These are phyloP conservation scores for Heliocidaris erythrogramma DNA, from an alignment of 35 echinoderm and acorn worm species.

Conservation along the genomic window DNA sequence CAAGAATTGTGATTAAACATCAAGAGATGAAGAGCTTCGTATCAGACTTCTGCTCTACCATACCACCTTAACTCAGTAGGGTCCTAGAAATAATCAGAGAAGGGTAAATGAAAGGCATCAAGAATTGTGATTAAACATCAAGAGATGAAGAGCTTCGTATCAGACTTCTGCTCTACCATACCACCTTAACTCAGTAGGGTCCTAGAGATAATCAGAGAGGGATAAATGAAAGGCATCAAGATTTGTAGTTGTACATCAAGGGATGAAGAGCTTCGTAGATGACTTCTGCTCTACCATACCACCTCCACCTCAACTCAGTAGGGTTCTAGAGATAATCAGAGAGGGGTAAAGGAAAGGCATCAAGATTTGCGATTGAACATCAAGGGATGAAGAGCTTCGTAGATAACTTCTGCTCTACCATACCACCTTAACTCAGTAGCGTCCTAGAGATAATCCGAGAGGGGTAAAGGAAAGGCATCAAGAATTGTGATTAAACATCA, in stretches of 20 bases:
- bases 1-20: conserved; percentile 77
- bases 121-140: neutral
- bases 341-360: too few species aligned
- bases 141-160: neutral
- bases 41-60: conserved; percentile 75
- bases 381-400: conserved; percentile 71
- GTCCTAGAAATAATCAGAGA: conserved; percentile 49
- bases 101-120: neutral
- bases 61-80: conserved; percentile 90
- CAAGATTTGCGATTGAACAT: conserved; percentile 75
- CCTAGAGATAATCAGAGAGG: too few species aligned
- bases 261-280: too few species aligned
- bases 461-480: neutral
- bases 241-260: too few species aligned
- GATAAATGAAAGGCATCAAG: too few species aligned
- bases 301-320: too few species aligned
- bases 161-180: neutral
- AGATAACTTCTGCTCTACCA: conserved; percentile 77
- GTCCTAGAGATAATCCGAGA: conserved; percentile 55
- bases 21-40: conserved; percentile 71
- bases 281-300: too few species aligned
- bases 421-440: conserved; percentile 89
- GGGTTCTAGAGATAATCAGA: too few species aligned
- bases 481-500: conserved; percentile 74
- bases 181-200: too few species aligned